Base-by-base conservation (phyloP, 2,797 vertebrate species). In the Knipowitschia caucasica region DNA sequence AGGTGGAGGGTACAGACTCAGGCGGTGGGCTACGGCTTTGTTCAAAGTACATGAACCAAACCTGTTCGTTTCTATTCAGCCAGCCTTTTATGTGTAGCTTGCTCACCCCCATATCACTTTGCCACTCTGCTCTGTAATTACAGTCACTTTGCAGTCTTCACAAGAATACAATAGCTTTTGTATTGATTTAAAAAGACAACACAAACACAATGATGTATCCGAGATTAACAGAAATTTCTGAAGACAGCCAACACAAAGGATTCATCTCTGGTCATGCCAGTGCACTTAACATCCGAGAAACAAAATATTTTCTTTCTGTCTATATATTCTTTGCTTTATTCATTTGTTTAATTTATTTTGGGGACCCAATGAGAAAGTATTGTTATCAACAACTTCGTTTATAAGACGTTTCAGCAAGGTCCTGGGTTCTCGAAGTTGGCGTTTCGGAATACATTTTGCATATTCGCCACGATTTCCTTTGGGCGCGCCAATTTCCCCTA, bases 11-110 rank as follows among this genome's bases (percentile, higher is more conserved):
- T 18, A 57, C 45, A 62, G 30, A 45, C 20, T 31, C 29, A n/a
- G n/a, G n/a, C n/a, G n/a, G n/a, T n/a, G n/a, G n/a, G n/a, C n/a
- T 29, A 11, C 18, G 30, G 10, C 56, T 67, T 70, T 60, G 62
- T 57, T 79, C 59, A 64, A 69, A 56, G 76, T 78, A 73, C 77
- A 67, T 79, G 66, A 71, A 78, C 69, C 71, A 46, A 81, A 69
- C 67, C 58, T 29, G 60, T 73, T 7, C 38, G 64, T 74, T 72
- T 76, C 62, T 67, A 69, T 77, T 59, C 58, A 80, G 71, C 59
- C 79, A 73, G 34, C 17, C 47, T 67, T 77, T 75, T 71, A 56
- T 81, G 49, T 56, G 56, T 46, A 26, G 33, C 71, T 61, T 58
- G 42, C 75, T 71, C 55, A 61, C 59, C 56, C 65, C 53, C 44